phyloP scores from a whole-genome alignment of 2,888 invertebrate genomes.

The Rutpela maculata region DNA sequence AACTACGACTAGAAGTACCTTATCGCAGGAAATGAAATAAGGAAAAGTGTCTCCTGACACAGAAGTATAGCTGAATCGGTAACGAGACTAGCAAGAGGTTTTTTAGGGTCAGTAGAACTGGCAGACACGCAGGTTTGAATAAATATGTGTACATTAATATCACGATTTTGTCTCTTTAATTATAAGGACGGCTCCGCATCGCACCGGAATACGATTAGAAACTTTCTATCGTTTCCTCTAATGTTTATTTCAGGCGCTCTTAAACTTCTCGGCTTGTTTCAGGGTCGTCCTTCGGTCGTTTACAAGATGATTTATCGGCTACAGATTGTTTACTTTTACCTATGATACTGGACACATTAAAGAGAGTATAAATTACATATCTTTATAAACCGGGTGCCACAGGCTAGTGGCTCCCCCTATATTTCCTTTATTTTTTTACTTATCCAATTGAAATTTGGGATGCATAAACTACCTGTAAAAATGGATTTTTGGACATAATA shows the following conservation, averaged over 20 bases:
- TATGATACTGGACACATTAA: background rate
- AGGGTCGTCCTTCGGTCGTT: background rate
- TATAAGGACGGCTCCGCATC: conserved; percentile 38
- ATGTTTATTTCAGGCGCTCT: conserved; percentile 16
- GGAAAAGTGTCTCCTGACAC: conserved; percentile 24
- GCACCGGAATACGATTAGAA: conserved; percentile 50
- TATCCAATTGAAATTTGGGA: no score
- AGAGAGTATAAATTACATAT: no score
- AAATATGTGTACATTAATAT: conserved; percentile 53
- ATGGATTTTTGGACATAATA: no score
- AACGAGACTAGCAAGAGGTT: conserved; percentile 32
- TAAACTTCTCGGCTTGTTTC: background rate
- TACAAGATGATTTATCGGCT: background rate
- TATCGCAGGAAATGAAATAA: background rate
- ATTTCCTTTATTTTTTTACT: no score
- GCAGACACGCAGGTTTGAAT: conserved; percentile 56
- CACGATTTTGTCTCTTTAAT: conserved; percentile 51
- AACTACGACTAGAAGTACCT: background rate
- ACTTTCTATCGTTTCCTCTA: conserved; percentile 43
- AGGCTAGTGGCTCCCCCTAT: no score
- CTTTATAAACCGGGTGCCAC: no score
- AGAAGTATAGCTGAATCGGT: conserved; percentile 36
- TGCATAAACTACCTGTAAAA: no score
- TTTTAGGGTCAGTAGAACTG: conserved; percentile 62
- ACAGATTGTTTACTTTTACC: conserved; percentile 27